These are phyloP conservation scores for Neoitamus cyanurus DNA, from an alignment of 2,888 invertebrate species.

Conservation along the genomic window DNA sequence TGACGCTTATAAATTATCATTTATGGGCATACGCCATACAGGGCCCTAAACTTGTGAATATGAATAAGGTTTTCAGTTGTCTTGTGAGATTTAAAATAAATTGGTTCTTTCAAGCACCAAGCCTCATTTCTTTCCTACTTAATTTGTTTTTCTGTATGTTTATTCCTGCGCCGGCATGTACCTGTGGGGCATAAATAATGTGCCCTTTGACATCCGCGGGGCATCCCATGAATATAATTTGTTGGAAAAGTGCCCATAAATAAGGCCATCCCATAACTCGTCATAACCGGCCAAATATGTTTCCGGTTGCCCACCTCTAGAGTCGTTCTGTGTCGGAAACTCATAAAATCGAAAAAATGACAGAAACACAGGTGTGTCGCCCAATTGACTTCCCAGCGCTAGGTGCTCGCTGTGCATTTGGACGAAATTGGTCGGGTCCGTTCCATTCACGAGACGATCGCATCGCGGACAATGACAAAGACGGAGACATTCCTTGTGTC, in stretches of 20 bases:
- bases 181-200: not conserved
- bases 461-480: not conserved
- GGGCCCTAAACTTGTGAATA: too few relatives aligned
- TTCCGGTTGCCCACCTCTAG: constrained; percentile 19
- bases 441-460: not conserved
- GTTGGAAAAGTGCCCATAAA: not conserved
- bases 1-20: too few relatives aligned
- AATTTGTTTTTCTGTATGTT: not conserved
- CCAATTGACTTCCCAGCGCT: not conserved
- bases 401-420: constrained; percentile 7
- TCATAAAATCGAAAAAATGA: constrained; percentile 36
- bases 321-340: not conserved
- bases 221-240: not conserved
- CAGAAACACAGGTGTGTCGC: constrained; percentile 37
- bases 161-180: not conserved
- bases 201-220: not conserved
- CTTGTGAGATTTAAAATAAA: not conserved
- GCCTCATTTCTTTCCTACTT: not conserved
- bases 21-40: too few relatives aligned
- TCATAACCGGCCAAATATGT: constrained; percentile 24
- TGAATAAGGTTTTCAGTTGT: not conserved
- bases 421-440: not conserved
- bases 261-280: not conserved
- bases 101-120: too few relatives aligned
- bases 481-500: not conserved